Evolutionary conservation across 2,888 invertebrate genomes (phyloP), one percentile per base, ranked within the genome.

Genomic region (Theodoxus fluviatilis): DNA sequence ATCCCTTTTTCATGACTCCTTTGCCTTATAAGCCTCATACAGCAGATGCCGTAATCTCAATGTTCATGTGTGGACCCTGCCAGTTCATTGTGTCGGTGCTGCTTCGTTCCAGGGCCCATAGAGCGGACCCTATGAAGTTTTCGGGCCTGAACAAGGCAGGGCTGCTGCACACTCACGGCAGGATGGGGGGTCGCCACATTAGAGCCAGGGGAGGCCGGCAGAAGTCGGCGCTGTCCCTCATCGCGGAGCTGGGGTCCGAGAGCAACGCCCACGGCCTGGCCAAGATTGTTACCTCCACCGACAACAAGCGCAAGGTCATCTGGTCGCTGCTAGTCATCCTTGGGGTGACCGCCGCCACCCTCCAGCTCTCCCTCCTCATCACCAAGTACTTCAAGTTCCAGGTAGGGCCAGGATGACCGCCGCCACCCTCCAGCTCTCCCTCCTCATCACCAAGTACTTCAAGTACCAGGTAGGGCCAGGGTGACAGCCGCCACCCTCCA

Each of bases 251-350:
- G 22, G 83, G 81, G 9, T 79, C 83, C 0, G 83, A 83, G 69
- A 83, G 83, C 68, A 83, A 81, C 57, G 83, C 83, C 22, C 83
- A 83, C 69, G 83, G 82, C 37, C 78, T 82, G 22, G 81, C 82
- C 18, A 82, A 82, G 73, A 81, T 82, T 57, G 80, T 81, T 18
- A 81, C 81, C 28, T 80, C 83, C 4, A 61, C 57, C 7, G 79
- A 80, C 65, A 81, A 81, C 12, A 79, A 79, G 71, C 72, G 83
- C 4, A 82, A 82, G 75, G 82, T 83, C 31, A 79, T 82, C 72
- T 83, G 83, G 83, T 78, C 81, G 1, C 70, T 83, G 22, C 70
- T 82, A 64, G 83, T 83, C 15, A 82, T 83, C 63, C 76, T 82
- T 18, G 83, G 83, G 12, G 82, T 83, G 75, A 82, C 83, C 22